These are phyloP conservation scores for Pollachius pollachius DNA, from an alignment of 2,113 vertebrate species.

Conservation along the genomic window DNA sequence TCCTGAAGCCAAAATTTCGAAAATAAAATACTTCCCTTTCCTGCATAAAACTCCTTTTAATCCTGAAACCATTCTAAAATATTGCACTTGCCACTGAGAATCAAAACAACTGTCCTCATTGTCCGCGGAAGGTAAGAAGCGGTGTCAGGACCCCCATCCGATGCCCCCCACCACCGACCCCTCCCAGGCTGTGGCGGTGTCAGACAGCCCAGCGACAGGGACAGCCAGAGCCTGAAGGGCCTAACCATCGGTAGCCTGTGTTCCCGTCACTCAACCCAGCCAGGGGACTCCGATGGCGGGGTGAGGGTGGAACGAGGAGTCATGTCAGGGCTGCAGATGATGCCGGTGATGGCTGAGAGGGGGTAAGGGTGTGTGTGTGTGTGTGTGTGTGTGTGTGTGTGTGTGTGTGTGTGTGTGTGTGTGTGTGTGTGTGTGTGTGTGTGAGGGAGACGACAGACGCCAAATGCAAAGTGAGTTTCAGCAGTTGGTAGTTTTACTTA, in stretches of 20 bases:
- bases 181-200: conserved; percentile 33
- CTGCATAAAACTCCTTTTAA: too few species aligned
- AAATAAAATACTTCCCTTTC: too few species aligned
- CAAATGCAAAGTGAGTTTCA: too few species aligned
- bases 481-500: too few species aligned
- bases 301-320: conserved; percentile 7
- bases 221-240: conserved; percentile 37
- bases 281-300: conserved; percentile 31
- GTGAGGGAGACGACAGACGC: not conserved
- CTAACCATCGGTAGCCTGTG: conserved; percentile 24
- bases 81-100: too few species aligned
- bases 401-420: not conserved
- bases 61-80: too few species aligned
- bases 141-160: conserved; percentile 49
- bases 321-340: conserved; percentile 20
- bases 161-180: not conserved
- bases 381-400: not conserved
- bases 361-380: too few species aligned
- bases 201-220: conserved; percentile 50
- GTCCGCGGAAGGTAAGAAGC: conserved; percentile 69
- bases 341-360: too few species aligned
- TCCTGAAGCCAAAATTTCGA: too few species aligned
- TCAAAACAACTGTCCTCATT: not conserved
- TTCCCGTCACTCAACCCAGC: conserved; percentile 32
- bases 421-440: not conserved